Percentiles rank a stretch among this genome's conserved stretches.
Evolutionary conservation across 2,888 invertebrate species (phyloP).

Genomic region (Harpalus rubripes): DNA sequence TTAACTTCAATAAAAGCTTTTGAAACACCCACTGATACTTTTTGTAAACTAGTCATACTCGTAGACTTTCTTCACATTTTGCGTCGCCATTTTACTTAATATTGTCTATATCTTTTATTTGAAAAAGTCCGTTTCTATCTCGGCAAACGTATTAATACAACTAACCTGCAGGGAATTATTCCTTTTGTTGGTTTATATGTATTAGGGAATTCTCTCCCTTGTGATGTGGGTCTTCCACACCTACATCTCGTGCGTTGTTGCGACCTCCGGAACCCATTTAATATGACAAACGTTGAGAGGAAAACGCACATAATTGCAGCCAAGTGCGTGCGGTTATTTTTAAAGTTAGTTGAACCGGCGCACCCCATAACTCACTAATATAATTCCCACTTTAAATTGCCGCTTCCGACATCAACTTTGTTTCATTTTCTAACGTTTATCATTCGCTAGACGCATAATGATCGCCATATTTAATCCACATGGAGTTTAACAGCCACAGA

Average conservation of each 20-base stretch:
- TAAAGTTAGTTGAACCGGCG: constrained; percentile 25
- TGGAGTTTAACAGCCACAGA: neutral
- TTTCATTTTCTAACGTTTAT: constrained; percentile 42
- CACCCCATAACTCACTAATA: constrained; percentile 34
- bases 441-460: constrained; percentile 2
- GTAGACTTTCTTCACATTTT: too few relatives aligned
- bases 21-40: too few relatives aligned
- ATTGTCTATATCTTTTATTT: too few relatives aligned
- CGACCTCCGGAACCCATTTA: constrained; percentile 42
- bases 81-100: too few relatives aligned
- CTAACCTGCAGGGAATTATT: neutral
- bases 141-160: too few relatives aligned
- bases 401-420: constrained; percentile 24
- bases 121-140: too few relatives aligned
- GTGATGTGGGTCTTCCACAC: neutral
- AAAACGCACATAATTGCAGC: constrained; percentile 60
- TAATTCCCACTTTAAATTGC: constrained; percentile 47
- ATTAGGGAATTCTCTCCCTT: neutral
- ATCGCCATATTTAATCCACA: constrained; percentile 3
- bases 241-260: neutral
- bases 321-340: constrained; percentile 59
- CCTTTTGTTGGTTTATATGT: neutral
- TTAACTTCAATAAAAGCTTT: too few relatives aligned
- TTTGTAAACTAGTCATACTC: too few relatives aligned
- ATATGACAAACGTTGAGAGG: constrained; percentile 57